phyloP scores from a whole-genome alignment of 2,113 vertebrate species.

The Tetraodon nigroviridis region DNA sequence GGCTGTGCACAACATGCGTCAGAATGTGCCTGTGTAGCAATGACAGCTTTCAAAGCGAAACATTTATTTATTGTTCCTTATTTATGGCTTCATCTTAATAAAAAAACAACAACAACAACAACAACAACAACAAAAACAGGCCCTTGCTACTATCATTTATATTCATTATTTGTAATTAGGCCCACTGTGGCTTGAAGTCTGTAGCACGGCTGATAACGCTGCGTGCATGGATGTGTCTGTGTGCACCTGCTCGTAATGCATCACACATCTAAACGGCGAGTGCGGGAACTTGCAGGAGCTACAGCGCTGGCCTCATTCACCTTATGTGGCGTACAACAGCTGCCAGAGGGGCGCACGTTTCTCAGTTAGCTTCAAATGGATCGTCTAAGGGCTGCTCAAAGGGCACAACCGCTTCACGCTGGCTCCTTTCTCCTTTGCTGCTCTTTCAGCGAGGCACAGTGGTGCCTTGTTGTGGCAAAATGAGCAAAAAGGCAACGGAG shows the following conservation, averaged over 20 bases:
- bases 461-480: slow-evolving; percentile 31
- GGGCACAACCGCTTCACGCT: slow-evolving; percentile 10
- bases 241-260: slow-evolving; percentile 17
- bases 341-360: slow-evolving; percentile 23
- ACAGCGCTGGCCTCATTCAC: slow-evolving; percentile 18
- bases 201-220: slow-evolving; percentile 1
- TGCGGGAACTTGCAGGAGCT: slow-evolving; percentile 9
- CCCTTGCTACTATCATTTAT: slow-evolving; percentile 41
- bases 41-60: slow-evolving; percentile 17
- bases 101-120: background rate
- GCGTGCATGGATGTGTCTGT: background rate
- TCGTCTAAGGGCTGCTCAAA: slow-evolving; percentile 42
- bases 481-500: slow-evolving; percentile 38
- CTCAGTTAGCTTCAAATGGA: slow-evolving; percentile 44
- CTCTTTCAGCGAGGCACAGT: slow-evolving; percentile 14
- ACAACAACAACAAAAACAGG: too few species aligned
- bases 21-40: slow-evolving; percentile 2
- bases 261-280: slow-evolving; percentile 19
- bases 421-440: background rate
- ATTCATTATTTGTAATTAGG: slow-evolving; percentile 50
- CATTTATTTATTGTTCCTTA: slow-evolving; percentile 36
- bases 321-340: slow-evolving; percentile 30
- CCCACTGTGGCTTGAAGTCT: slow-evolving; percentile 28
- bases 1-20: background rate
- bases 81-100: slow-evolving; percentile 31